phyloP scores from a whole-genome alignment of 2,113 vertebrate genomes.

The Rhinoderma darwinii region DNA sequence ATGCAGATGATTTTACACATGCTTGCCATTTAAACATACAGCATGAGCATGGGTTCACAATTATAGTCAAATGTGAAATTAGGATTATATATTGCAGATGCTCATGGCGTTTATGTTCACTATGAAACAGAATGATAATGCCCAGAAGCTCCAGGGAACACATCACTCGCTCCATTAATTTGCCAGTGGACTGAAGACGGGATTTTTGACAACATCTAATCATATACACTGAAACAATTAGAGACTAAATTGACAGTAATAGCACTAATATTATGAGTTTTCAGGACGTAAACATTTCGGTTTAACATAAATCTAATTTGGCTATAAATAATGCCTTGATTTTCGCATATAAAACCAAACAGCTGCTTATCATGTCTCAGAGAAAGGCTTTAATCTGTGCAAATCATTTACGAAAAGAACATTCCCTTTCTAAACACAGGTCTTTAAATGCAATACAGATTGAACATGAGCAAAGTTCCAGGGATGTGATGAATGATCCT shows the following conservation, averaged over 20 bases:
- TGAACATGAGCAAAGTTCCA: not conserved
- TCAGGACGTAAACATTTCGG: conserved; percentile 8
- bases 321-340: not conserved
- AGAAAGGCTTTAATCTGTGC: not conserved
- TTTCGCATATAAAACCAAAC: not conserved
- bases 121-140: not conserved
- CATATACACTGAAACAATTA: conserved; percentile 17
- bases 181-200: conserved; percentile 9
- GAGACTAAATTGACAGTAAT: conserved; percentile 4
- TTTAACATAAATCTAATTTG: conserved; percentile 7
- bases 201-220: conserved; percentile 19
- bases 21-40: not conserved
- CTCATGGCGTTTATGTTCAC: not conserved
- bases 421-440: not conserved
- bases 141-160: not conserved
- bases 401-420: not conserved
- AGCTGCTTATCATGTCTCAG: not conserved
- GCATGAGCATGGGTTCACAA: not conserved
- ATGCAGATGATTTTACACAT: not conserved
- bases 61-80: not conserved
- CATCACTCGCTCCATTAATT: conserved; percentile 21
- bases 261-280: not conserved
- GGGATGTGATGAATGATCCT: not conserved
- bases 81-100: not conserved
- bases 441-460: not conserved